A percentile compares a stretch with the other conserved stretches of the same genome.
These are phyloP conservation scores for Porites lutea DNA, from an alignment of 64 coral and sea anemone species.

Conservation along the genomic window DNA sequence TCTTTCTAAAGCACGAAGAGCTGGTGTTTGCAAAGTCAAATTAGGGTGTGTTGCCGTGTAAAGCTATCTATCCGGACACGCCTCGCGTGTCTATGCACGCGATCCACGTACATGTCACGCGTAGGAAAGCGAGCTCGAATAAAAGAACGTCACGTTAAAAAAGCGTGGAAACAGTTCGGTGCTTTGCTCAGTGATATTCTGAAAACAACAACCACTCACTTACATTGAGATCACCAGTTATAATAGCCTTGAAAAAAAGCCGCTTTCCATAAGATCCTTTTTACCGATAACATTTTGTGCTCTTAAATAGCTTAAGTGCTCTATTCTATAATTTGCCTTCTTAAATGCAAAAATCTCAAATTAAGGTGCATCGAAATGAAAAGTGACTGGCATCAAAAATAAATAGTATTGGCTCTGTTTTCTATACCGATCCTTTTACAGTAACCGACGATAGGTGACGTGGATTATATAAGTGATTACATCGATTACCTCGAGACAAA, in stretches of 20 bases:
- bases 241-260: too few species aligned
- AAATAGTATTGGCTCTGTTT: too few species aligned
- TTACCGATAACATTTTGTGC: not conserved
- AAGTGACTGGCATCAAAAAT: too few species aligned
- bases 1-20: not conserved
- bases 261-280: not conserved
- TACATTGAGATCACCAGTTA: not conserved
- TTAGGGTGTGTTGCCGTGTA: not conserved
- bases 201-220: not conserved
- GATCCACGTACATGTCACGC: not conserved
- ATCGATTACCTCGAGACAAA: too few species aligned
- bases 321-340: too few species aligned
- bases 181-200: not conserved
- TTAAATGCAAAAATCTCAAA: too few species aligned
- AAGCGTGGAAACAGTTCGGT: not conserved
- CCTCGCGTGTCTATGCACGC: slow-evolving; percentile 1
- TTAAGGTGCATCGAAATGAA: too few species aligned
- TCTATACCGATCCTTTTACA: too few species aligned
- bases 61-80: not conserved
- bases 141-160: not conserved
- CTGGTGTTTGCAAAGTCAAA: not conserved
- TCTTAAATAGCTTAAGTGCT: too few species aligned
- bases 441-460: too few species aligned
- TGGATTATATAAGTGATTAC: too few species aligned
- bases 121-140: not conserved